phyloP scores from a whole-genome alignment of 1,140 invertebrate species.

The Leptopilina boulardi region DNA sequence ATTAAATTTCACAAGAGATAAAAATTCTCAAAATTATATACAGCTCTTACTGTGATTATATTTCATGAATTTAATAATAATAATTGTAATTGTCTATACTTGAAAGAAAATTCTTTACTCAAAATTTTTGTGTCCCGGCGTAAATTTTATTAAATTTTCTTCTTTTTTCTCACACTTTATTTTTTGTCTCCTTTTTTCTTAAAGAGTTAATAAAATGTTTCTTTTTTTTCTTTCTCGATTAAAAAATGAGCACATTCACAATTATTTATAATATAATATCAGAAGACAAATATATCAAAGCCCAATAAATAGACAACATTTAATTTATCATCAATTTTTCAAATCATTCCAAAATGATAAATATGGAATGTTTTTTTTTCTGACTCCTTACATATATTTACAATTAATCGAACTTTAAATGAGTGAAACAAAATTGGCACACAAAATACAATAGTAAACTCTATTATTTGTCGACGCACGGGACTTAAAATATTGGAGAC shows the following conservation, averaged over 20 bases:
- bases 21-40: conserved; percentile 12
- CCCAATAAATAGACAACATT: neutral
- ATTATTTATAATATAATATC: neutral
- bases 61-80: neutral
- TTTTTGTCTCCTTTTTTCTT: no score
- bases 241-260: neutral
- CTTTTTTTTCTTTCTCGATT: neutral
- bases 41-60: no score
- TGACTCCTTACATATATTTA: neutral
- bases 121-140: no score
- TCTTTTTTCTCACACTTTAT: no score
- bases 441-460: neutral
- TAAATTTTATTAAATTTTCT: no score
- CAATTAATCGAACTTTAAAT: conserved; percentile 26
- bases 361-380: neutral
- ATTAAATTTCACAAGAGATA: conserved; percentile 19
- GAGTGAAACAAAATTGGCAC: conserved; percentile 10
- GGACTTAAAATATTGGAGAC: neutral
- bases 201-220: no score
- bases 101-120: neutral
- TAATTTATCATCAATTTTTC: neutral
- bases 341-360: conserved; percentile 1
- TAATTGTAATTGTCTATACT: neutral
- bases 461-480: conserved; percentile 23
- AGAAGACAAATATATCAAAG: neutral